phyloP scores from a whole-genome alignment of 2,888 invertebrate species.

The Plebejus anna region DNA sequence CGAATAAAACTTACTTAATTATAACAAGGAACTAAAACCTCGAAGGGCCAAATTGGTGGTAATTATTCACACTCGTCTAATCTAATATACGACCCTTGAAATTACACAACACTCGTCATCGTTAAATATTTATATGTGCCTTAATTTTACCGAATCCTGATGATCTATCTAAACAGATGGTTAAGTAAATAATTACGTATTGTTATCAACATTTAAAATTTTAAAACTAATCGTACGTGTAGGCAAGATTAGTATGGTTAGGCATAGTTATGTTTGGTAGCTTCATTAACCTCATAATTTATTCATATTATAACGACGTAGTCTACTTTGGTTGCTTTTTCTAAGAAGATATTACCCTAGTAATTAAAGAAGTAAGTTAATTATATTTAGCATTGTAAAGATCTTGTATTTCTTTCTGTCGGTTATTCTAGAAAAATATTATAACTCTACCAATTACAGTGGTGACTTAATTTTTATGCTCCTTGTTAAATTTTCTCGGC shows the following conservation, averaged over 20 bases:
- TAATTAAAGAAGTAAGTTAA: not conserved
- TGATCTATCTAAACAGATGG: not conserved
- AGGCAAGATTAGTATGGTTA: not conserved
- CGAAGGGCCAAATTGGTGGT: not conserved
- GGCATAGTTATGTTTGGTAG: not conserved
- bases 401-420: too few relatives aligned
- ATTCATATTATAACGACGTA: not conserved
- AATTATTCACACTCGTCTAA: slow-evolving; percentile 9
- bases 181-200: not conserved
- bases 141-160: not conserved
- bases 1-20: not conserved
- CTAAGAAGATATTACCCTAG: not conserved
- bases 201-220: not conserved
- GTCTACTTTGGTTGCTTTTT: not conserved
- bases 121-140: slow-evolving; percentile 8
- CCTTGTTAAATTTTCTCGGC: too few relatives aligned
- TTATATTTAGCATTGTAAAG: not conserved
- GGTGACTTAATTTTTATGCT: too few relatives aligned
- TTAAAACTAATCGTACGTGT: not conserved
- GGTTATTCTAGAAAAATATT: too few relatives aligned
- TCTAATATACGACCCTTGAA: slow-evolving; percentile 5
- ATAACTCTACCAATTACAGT: too few relatives aligned
- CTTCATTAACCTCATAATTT: not conserved
- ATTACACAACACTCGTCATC: not conserved
- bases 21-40: not conserved